Evolutionary conservation across 2,888 invertebrate species (phyloP).

Genomic region (Chymomyza amoena): DNA sequence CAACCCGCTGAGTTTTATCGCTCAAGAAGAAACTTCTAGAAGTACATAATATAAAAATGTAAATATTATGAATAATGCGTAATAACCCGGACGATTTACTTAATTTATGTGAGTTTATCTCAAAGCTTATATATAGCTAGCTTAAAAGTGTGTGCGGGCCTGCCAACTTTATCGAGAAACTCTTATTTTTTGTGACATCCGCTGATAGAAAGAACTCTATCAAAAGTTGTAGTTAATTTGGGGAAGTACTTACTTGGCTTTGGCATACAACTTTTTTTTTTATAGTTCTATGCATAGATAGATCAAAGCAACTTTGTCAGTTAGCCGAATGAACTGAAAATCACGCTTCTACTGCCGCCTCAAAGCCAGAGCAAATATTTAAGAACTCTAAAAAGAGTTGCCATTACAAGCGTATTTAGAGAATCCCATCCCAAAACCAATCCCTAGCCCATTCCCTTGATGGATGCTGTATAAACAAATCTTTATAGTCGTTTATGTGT

Average conservation of each 20-base stretch:
- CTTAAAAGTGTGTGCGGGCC: background rate
- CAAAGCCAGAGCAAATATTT: constrained; percentile 54
- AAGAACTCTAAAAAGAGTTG: constrained; percentile 20
- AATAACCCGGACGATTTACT: background rate
- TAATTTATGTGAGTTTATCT: background rate
- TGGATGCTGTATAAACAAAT: constrained; percentile 70
- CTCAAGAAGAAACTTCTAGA: background rate
- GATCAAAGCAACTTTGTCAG: constrained; percentile 32
- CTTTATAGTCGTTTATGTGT: constrained; percentile 43
- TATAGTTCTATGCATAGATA: constrained; percentile 18
- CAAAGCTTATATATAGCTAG: background rate
- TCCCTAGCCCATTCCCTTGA: constrained; percentile 23
- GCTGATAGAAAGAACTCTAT: background rate
- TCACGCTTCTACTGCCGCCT: background rate
- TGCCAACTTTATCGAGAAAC: background rate
- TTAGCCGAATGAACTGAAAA: constrained; percentile 13
- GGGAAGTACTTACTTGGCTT: background rate
- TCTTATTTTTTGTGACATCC: background rate
- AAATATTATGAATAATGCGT: background rate
- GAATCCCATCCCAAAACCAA: background rate
- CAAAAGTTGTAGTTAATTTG: background rate
- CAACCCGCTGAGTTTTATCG: background rate
- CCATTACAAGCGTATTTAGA: background rate
- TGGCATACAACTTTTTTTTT: background rate
- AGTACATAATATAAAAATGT: background rate